Base-by-base conservation (phyloP, 2,113 vertebrate genomes). In the Aplodontia rufa region DNA sequence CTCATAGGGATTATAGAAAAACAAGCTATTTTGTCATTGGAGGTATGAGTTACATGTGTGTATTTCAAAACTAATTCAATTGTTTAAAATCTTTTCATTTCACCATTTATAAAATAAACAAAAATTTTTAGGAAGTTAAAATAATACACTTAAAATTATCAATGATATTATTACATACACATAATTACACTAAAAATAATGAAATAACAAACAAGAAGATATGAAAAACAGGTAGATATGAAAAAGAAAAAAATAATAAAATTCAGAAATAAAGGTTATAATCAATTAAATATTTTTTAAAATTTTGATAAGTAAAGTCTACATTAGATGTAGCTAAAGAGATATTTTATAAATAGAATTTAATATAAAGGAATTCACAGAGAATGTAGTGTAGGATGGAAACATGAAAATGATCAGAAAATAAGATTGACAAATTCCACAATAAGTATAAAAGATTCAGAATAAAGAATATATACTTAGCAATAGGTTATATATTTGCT, bases 31-130 rank as follows among this genome's bases (percentile, higher is more conserved):
- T 75, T 49, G 42, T 83, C 3, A 68, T 12, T 68, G 35, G 24
- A 2, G 2, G 0, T n/a, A 14, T 8, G 24, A 35, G 4, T 66
- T 55, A 76, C 5, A 32, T 37, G 11, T 49, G 7, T 68, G 1
- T 32, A 13, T 68, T 8, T 2, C 26, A 68, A 76, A 72, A 81
- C 30, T 47, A 89, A 55, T 37, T 5, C 32, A 72, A 51, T 22
- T 55, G 40, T 47, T 68, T 79, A 86, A 79, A 22, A 74, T 74
- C 13, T 62, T 88, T 88, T 8, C 30, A 64, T 62, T 62, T 62
- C 30, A 80, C 10, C 42, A 81, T 28, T 51, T 17, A 42, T 83
- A 76, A 55, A 76, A 24, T 40, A 1, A 0, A 35, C 35, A 53
- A 66, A 6, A 55, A 42, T 0, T 51, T 62, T n/a, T 82, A n/a